Base-by-base conservation (phyloP, 1,140 invertebrate species). In the Platyscapa corneri region DNA sequence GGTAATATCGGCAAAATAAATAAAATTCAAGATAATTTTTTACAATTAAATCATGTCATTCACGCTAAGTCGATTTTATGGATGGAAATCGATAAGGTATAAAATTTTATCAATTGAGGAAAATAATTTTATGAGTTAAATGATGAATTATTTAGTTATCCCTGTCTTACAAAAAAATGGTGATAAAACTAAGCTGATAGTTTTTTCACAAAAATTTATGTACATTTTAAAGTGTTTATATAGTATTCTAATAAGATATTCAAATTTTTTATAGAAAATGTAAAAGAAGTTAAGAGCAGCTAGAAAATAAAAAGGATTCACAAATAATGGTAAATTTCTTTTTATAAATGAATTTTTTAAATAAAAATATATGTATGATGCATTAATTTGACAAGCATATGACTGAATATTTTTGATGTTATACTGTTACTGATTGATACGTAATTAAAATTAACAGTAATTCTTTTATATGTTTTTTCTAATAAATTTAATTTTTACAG, bases 71-170 rank as follows among this genome's bases (percentile, higher is more conserved):
- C 23, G 10, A 60, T 14, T 60, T 27, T 60, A 60, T 74, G 5
- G 5, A 74, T 67, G 30, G 34, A 53, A 72, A 42, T 76, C 39
- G 74, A 27, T 27, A 18, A 39, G 42, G 53, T 86, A 85, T 46
- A 0, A 60, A 49, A 37, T 65, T n/a, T 75, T 60, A 85, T 37
- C 56, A 72, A 30, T 78, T 20, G 39, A 78, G 34, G 16, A 76
- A 64, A 83, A 49, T 76, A 53, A 32, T 8, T 60, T 56, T 20
- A 27, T 27, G 32, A 75, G 56, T 87, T 72, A 65, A 60, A 86
- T 91, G 90, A 91, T 91, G 90, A 91, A 65, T 86, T 84, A 65
- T 88, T 80, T 87, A 90, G 90, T 91, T 91, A 91, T 91, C 90
- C 90, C 90, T 91, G 90, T 91, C 90, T 84, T 90, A 91, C 89